Base-by-base conservation (phyloP, 2,888 invertebrate species). In the Drosophila neonasuta region DNA sequence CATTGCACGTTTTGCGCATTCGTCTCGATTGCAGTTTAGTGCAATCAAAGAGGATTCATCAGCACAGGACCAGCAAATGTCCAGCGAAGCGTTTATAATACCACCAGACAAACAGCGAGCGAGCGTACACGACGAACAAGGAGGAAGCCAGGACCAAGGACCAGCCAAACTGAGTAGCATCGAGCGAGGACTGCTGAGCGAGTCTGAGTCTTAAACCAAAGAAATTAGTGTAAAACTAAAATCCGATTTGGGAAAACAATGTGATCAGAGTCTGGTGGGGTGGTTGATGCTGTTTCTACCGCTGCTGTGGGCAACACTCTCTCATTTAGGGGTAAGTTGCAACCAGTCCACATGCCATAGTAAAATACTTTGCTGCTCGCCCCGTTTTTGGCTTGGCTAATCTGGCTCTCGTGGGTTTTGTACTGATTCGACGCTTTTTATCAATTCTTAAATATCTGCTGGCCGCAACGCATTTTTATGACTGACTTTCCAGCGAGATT, bases 171-270 rank as follows among this genome's bases (percentile, higher is more conserved):
- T 56, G 51, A 48, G 29, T 13, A 41, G 39, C 39, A 41, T 15
- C 59, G 34, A 67, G 42, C 65, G 54, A 64, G 36, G 30, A 71
- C 20, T 54, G 55, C 20, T 54, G 55, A 60, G 63, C 79, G 72
- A 77, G 70, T 77, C 86, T 87, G 72, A 77, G 70, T 77, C 86
- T 87, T 88, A 88, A 87, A 86, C 88, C 87, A 88, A 88, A 87
- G 88, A 89, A 89, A 89, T 89, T 89, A 89, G 89, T 89, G 88
- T 88, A 88, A 88, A 89, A 88, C 89, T 89, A 88, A 89, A 89
- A 89, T 89, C 89, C 88, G 89, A 89, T 89, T 89, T 88, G 74
- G 80, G 77, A 84, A 88, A 88, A 88, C 89, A 89, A 88, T 88
- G 79, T 74, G 78, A 79, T 71, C 80, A 80, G 74, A 77, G 68